These are phyloP conservation scores for Drosophila setifemur DNA, from an alignment of 1,140 invertebrate genomes.

Conservation along the genomic window DNA sequence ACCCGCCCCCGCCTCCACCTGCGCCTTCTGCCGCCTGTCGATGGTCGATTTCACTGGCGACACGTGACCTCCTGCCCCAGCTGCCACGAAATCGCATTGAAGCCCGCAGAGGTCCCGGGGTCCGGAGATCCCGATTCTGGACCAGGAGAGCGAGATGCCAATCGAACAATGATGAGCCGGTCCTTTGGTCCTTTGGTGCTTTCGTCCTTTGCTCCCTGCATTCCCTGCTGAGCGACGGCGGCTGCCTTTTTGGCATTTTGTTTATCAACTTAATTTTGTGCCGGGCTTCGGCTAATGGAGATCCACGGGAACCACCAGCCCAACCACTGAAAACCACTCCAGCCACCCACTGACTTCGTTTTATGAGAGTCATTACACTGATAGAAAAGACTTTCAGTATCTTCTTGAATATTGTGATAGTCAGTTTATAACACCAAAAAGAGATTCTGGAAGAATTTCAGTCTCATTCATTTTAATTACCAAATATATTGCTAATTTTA, in stretches of 20 bases:
- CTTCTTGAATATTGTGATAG: too few species aligned
- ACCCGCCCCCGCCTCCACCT: too few species aligned
- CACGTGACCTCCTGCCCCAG: conserved; percentile 47
- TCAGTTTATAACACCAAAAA: too few species aligned
- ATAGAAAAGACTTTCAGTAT: too few species aligned
- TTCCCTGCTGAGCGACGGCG: conserved; percentile 50
- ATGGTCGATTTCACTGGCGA: conserved; percentile 52
- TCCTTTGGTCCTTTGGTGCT: not conserved
- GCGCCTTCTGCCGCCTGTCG: conserved; percentile 18
- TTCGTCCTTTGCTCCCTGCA: not conserved
- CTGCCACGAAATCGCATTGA: conserved; percentile 2
- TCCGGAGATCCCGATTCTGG: not conserved
- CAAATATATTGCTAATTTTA: too few species aligned
- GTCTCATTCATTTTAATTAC: too few species aligned
- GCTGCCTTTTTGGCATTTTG: conserved; percentile 59
- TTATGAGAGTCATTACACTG: not conserved
- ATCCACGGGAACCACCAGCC: not conserved
- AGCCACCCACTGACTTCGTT: not conserved
- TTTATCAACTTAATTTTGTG: conserved; percentile 75
- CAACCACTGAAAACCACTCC: not conserved
- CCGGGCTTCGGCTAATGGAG: conserved; percentile 68
- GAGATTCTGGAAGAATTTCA: too few species aligned
- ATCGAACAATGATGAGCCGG: not conserved
- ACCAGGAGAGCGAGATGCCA: conserved; percentile 1
- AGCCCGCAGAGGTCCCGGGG: not conserved